Evolutionary conservation across 2,113 vertebrate species (phyloP).

Genomic region (Oryzias melastigma): DNA sequence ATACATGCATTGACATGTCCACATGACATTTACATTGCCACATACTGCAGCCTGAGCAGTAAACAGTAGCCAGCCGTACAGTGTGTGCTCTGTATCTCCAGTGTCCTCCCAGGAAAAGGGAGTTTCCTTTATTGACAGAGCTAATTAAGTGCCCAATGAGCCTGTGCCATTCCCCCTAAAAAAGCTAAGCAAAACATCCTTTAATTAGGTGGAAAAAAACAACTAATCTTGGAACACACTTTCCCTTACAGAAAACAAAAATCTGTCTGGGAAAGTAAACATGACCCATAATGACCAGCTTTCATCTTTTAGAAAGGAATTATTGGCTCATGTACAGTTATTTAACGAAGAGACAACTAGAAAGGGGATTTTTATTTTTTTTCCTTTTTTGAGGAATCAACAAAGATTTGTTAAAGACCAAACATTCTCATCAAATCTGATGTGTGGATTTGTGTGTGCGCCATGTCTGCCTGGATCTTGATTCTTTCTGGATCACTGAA

Average conservation of each 20-base stretch:
- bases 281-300: neutral
- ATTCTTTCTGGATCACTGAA: conserved; percentile 74
- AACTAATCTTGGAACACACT: conserved; percentile 43
- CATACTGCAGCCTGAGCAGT: conserved; percentile 1
- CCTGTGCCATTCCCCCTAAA: conserved; percentile 51
- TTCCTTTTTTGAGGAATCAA: neutral
- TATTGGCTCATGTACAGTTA: neutral
- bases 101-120: conserved; percentile 56
- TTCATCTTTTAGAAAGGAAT: neutral
- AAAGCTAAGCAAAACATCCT: conserved; percentile 5
- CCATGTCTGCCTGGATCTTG: conserved; percentile 73
- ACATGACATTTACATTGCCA: conserved; percentile 25
- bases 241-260: conserved; percentile 55
- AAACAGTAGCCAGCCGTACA: conserved; percentile 23
- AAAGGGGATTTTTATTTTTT: neutral
- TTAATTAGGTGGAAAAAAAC: too few relatives aligned
- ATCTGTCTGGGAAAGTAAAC: conserved; percentile 19
- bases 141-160: conserved; percentile 58
- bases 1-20: conserved; percentile 6
- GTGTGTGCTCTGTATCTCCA: conserved; percentile 35
- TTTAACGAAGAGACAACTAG: neutral
- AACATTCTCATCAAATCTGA: conserved; percentile 50
- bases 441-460: conserved; percentile 30
- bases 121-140: conserved; percentile 74
- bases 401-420: conserved; percentile 29